These are phyloP conservation scores for Platanista minor DNA, from an alignment of 2,113 vertebrate species.

Conservation along the genomic window DNA sequence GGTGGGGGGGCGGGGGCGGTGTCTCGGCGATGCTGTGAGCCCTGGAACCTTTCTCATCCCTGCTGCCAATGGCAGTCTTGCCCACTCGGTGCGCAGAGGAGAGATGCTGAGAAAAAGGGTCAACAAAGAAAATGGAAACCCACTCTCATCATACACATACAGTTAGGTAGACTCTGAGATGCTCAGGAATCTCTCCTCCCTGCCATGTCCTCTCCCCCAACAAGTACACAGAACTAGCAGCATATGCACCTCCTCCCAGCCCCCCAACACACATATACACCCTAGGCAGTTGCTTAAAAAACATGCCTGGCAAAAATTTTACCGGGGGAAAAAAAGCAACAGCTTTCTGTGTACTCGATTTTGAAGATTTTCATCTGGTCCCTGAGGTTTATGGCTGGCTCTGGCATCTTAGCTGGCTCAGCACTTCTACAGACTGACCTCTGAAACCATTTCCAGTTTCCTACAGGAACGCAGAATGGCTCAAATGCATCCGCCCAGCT, in stretches of 20 bases:
- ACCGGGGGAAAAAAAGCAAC: not conserved
- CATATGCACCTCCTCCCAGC: too few relatives aligned
- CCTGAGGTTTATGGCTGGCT: not conserved
- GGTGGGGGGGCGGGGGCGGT: accelerated
- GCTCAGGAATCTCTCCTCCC: not conserved
- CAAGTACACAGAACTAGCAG: not conserved
- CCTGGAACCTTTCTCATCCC: not conserved
- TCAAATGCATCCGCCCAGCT: not conserved
- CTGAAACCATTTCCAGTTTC: not conserved
- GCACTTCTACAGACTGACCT: not conserved
- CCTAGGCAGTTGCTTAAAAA: not conserved
- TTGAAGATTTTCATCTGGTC: not conserved
- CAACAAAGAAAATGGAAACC: not conserved
- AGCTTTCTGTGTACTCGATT: not conserved
- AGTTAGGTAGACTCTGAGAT: not conserved
- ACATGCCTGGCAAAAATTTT: not conserved
- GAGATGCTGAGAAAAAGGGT: not conserved
- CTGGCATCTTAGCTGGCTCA: not conserved
- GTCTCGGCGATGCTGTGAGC: not conserved
- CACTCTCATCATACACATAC: not conserved
- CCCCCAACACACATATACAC: not conserved
- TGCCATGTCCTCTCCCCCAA: not conserved
- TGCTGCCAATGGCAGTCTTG: not conserved
- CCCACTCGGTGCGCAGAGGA: not conserved
- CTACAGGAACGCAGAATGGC: not conserved